Base-by-base conservation (phyloP, 2,113 vertebrate genomes). In the Acrocephalus kingi region DNA sequence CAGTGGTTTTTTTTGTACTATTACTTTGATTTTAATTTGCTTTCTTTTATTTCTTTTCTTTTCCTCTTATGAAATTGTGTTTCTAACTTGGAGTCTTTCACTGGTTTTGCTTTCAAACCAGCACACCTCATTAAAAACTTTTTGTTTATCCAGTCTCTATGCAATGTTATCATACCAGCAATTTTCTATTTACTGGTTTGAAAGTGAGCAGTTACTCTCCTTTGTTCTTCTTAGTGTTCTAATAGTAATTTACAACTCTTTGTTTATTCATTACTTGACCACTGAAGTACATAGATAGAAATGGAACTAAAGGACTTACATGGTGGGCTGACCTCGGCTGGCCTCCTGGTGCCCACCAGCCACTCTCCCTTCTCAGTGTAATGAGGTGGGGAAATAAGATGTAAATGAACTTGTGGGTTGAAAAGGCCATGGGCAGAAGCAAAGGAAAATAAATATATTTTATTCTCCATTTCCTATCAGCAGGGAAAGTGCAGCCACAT, bases 231-330 rank as follows among this genome's bases (percentile, higher is more conserved):
- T 75, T 17, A 46, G 48, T 46, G 21, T 55, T 59, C 45, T 28
- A 51, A 54, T 0, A 64, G 16, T 17, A 6, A 75, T 63, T 35
- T 75, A 7, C 20, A 90, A 43, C 8, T 62, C n/a, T 49, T 58
- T 28, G 3, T 11, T 87, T 59, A 64, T 49, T 69, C 21, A 58
- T 49, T 74, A 81, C 39, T 56, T 62, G 25, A 71, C 35, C 30
- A 85, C 0, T 54, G 30, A 89, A 66, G 13, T 30, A 66, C 15
- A 59, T 2, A 48, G 33, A 56, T 0, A 84, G 48, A 86, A 82
- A 74, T 0, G 66, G 13, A 22, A 62, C 5, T 41, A n/a, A n/a
- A 79, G 25, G 52, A 80, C 4, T 59, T 55, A 33, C 0, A 1
- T 6, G 2, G 28, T 11, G 5, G 13, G 41, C 43, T 85, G 41